Conservation (phyloP, 1,140 invertebrate species). For the Triops longicaudatus region DNA sequence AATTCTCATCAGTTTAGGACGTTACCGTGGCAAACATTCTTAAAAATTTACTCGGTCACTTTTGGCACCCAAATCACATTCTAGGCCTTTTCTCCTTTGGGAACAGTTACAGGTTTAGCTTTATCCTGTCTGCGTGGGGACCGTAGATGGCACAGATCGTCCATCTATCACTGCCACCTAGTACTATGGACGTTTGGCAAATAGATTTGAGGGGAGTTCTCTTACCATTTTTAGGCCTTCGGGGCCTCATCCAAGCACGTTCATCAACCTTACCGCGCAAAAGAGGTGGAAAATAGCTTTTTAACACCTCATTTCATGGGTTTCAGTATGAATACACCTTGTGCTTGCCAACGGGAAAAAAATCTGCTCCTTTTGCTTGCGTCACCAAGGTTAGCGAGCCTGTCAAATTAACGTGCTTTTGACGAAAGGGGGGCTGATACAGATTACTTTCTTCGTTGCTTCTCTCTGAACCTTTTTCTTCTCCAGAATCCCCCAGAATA, state of each 20-base stretch:
- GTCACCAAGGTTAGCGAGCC: not conserved
- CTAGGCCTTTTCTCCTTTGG: too few relatives aligned
- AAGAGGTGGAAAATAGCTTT: conserved; percentile 12
- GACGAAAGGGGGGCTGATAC: not conserved
- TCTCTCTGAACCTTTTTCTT: not conserved
- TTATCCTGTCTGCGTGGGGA: too few relatives aligned
- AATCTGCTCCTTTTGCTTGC: not conserved
- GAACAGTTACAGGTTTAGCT: too few relatives aligned
- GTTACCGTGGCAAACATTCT: too few relatives aligned
- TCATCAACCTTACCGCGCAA: not conserved
- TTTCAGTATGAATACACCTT: not conserved
- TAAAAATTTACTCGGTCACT: too few relatives aligned
- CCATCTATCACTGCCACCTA: too few relatives aligned
- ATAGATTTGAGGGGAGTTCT: too few relatives aligned
- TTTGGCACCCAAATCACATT: conserved; percentile 20
- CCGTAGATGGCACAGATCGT: too few relatives aligned
- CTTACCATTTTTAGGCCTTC: not conserved
- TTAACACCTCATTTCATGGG: not conserved
- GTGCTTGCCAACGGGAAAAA: not conserved
- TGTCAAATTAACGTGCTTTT: not conserved
- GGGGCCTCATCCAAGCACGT: not conserved
- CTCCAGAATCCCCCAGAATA: not conserved
- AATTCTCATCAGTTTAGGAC: too few relatives aligned
- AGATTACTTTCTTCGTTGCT: not conserved
- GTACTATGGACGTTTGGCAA: too few relatives aligned